Conservation (phyloP, 2,888 invertebrate genomes). For the Ophion obscuratus region DNA sequence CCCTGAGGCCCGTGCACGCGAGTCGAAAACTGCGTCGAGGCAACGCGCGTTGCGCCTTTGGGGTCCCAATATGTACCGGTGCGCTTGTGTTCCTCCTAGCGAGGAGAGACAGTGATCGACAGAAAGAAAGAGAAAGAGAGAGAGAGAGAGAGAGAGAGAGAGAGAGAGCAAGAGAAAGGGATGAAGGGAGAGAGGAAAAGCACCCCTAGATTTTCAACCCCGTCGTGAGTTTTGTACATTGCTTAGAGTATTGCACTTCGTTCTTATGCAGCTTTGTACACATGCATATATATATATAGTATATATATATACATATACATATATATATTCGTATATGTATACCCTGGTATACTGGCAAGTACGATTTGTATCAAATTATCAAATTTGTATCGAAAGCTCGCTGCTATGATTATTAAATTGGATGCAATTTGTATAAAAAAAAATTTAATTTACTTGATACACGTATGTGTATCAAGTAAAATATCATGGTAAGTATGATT, state of each 20-base stretch:
- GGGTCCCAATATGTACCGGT: conserved; percentile 46
- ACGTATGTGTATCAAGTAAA: no score
- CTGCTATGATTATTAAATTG: no score
- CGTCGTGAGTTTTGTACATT: conserved; percentile 32
- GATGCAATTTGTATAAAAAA: no score
- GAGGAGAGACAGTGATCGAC: not conserved
- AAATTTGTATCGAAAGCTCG: no score
- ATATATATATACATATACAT: no score
- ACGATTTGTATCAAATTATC: no score
- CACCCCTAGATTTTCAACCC: conserved; percentile 63
- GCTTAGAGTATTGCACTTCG: conserved; percentile 66
- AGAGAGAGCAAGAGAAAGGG: no score
- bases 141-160: not conserved
- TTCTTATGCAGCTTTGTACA: conserved; percentile 38
- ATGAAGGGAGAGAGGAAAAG: conserved; percentile 7
- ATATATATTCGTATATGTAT: no score
- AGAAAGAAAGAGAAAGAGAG: not conserved
- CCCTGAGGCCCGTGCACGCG: conserved; percentile 58
- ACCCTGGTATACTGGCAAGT: no score
- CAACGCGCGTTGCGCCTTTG: conserved; percentile 59
- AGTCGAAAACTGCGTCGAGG: conserved; percentile 47
- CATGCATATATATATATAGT: no score
- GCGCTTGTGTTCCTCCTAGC: not conserved
- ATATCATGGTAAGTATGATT: no score
- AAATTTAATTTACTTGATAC: no score